A percentile compares a stretch with the other conserved stretches of the same genome.
phyloP scores from a whole-genome alignment of 2,797 vertebrate genomes.

The Cossypha niveicapilla region DNA sequence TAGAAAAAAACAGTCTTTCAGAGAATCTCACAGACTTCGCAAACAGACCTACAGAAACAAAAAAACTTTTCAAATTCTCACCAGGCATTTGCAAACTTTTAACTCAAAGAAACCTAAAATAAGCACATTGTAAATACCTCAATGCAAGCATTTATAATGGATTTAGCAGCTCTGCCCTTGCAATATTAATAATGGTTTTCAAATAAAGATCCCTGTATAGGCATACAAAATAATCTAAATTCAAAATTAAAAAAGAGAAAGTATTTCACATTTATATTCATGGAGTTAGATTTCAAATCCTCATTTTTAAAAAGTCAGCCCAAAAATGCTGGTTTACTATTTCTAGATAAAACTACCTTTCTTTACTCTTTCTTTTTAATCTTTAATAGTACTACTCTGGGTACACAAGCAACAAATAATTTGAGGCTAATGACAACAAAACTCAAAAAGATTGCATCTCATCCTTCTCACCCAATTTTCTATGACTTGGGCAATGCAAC shows the following conservation, averaged over 20 bases:
- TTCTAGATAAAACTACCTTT: not conserved
- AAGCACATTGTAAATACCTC: not conserved
- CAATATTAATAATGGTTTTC: not conserved
- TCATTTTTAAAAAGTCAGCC: not conserved
- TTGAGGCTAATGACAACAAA: not conserved
- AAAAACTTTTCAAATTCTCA: conserved; percentile 25
- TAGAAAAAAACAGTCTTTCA: conserved; percentile 46
- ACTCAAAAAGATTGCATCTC: not conserved
- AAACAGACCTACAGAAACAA: conserved; percentile 12
- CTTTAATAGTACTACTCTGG: not conserved
- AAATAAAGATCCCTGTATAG: not conserved
- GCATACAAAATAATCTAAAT: not conserved
- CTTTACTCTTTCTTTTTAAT: not conserved
- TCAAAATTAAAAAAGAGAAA: not conserved
- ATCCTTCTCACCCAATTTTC: not conserved
- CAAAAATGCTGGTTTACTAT: not conserved
- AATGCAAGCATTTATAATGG: not conserved
- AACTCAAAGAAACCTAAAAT: conserved; percentile 9
- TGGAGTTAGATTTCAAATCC: not conserved
- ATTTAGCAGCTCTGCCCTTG: not conserved
- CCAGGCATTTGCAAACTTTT: not conserved
- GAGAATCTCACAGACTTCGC: conserved; percentile 30
- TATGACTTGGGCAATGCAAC: not conserved
- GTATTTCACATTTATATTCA: not conserved
- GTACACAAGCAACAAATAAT: not conserved